Conservation (phyloP, 2,113 vertebrate genomes). For the Semicossyphus pulcher region DNA sequence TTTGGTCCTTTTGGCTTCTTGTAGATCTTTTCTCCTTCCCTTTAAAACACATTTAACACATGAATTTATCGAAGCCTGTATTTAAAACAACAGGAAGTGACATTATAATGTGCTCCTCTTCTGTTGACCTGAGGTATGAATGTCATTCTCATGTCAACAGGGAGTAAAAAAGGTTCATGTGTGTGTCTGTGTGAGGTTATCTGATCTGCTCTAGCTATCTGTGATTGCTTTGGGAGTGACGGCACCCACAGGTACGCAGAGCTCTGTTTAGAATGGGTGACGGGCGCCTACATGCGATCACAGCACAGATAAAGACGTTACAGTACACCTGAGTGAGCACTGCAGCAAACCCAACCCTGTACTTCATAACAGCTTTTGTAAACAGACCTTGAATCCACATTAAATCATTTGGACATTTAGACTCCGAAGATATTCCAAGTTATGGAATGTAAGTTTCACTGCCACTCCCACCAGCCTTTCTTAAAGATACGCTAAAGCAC, state of each 20-base stretch:
- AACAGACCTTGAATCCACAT: not conserved
- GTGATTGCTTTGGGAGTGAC: constrained; percentile 40
- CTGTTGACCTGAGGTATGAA: constrained; percentile 36
- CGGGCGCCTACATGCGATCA: not conserved
- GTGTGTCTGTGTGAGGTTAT: constrained; percentile 30
- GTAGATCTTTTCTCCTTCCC: too few relatives aligned
- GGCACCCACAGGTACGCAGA: not conserved
- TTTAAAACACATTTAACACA: too few relatives aligned
- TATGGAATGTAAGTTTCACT: not conserved
- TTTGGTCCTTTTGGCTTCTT: too few relatives aligned
- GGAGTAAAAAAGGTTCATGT: not conserved
- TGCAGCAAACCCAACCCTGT: constrained; percentile 1
- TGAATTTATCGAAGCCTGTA: too few relatives aligned
- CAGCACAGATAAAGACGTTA: constrained; percentile 11
- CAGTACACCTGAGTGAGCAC: constrained; percentile 1
- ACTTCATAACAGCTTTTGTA: not conserved
- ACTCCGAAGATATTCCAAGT: not conserved
- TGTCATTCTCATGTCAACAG: constrained; percentile 15
- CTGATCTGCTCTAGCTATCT: constrained; percentile 40
- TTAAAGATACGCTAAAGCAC: not conserved
- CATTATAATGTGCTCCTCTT: too few relatives aligned
- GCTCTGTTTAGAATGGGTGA: not conserved
- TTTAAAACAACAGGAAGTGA: too few relatives aligned
- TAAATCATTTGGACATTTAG: not conserved
- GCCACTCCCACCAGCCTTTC: not conserved